Conservation (phyloP, 2,888 invertebrate genomes). For the Empis livida region DNA sequence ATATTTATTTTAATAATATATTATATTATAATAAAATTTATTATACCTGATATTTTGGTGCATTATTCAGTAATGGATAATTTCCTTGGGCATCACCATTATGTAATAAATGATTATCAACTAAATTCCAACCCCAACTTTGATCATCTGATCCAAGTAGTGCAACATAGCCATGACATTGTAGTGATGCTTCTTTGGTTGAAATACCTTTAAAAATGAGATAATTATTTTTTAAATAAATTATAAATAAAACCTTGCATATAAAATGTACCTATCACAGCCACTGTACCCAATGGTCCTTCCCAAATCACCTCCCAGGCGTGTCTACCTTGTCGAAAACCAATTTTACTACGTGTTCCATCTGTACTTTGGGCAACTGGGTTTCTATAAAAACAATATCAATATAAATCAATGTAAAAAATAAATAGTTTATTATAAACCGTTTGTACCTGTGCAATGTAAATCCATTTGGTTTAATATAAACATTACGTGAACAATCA, state of each 20-base stretch:
- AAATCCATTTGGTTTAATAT: constrained; percentile 92
- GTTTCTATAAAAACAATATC: constrained; percentile 64
- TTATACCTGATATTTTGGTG: constrained; percentile 89
- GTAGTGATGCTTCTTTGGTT: constrained; percentile 84
- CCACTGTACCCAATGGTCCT: constrained; percentile 95
- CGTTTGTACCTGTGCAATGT: constrained; percentile 67
- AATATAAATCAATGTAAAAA: too few species aligned
- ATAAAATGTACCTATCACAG: constrained; percentile 63
- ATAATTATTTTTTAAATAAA: too few species aligned
- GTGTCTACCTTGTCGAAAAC: constrained; percentile 83
- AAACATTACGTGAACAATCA: constrained; percentile 94
- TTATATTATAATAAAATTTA: not conserved
- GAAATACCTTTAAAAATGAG: constrained; percentile 44
- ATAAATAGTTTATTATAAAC: not conserved
- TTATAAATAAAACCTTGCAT: too few species aligned
- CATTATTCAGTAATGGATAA: constrained; percentile 88
- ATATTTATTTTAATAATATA: not conserved
- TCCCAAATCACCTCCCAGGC: constrained; percentile 99
- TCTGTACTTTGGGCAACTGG: constrained; percentile 98
- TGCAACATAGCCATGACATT: constrained; percentile 92
- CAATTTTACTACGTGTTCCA: constrained; percentile 80
- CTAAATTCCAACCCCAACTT: constrained; percentile 96
- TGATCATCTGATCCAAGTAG: constrained; percentile 90
- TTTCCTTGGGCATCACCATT: constrained; percentile 92
- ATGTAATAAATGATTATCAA: constrained; percentile 92